Evolutionary conservation across 1,140 invertebrate species (phyloP), one percentile per base, ranked within the genome.

Genomic region (Mesaphorura yosii): DNA sequence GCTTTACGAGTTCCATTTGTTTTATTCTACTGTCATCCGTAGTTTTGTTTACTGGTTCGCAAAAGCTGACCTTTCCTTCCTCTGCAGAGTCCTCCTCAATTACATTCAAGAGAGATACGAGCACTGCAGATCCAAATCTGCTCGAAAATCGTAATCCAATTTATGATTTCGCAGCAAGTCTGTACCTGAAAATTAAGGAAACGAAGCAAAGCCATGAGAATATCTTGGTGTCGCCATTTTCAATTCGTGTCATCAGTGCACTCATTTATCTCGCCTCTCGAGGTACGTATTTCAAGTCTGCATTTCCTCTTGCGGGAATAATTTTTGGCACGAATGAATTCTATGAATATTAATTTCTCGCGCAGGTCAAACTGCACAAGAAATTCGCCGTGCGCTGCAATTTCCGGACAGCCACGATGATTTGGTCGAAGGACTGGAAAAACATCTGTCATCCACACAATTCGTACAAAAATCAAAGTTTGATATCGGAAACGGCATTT

Each of bases 181-280:
- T 58, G 14, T 58, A 53, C 41, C 22, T 37, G 20, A 34, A 27
- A 19, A 26, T 45, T 27, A 7, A 12, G 5, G 7, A 46, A 31
- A 27, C 23, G 7, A 51, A 39, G 34, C 22, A 4, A 10, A 1
- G 19, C 28, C 20, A 34, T 22, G 47, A 17, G 31, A 54, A 58
- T 51, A 46, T 58, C 3, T 22, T 58, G 10, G 40, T 58, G 5
- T 58, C 57, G 2, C 51, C 57, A 0, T 58, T 58, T 46, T 58
- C 57, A 20, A 46, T 58, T 12, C 1, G 57, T 14, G 28, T 52
- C n/a, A n/a, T 54, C 3, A 29, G 22, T n/a, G 46, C 56, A 34
- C 20, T 58, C 4, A 3, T 58, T 12, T 58, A 58, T 19, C 20
- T 58, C 6, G 51, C 23, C 19, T 26, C 51, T 5, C 20, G 27